Conservation (phyloP, 2,888 invertebrate genomes). For the Lasioglossum leucozonium region DNA sequence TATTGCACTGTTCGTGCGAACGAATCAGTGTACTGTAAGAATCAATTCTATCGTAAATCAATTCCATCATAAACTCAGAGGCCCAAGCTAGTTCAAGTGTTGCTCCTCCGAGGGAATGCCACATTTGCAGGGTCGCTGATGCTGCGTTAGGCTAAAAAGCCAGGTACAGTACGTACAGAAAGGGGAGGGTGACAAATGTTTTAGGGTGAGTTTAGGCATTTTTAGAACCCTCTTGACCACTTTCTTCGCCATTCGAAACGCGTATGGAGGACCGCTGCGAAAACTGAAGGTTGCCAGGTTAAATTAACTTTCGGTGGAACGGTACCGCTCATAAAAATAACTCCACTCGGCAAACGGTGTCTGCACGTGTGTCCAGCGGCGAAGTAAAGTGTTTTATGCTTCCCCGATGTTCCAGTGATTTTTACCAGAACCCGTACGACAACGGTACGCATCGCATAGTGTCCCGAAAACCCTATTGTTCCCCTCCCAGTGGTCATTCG, state of each 20-base stretch:
- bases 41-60: neutral
- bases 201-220: neutral
- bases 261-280: neutral
- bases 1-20: neutral
- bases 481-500: neutral
- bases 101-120: neutral
- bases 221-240: neutral
- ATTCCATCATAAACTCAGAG: neutral
- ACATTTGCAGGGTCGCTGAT: neutral
- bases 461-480: neutral
- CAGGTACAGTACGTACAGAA: neutral
- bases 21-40: neutral
- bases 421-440: constrained; percentile 3
- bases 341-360: neutral
- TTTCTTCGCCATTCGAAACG: neutral
- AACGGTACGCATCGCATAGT: constrained; percentile 1
- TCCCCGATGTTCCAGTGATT: neutral
- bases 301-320: constrained; percentile 15
- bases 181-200: neutral
- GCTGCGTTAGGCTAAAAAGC: neutral
- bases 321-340: constrained; percentile 21
- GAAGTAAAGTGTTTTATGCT: constrained; percentile 27
- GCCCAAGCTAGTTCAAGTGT: neutral
- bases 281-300: neutral
- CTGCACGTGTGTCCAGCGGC: neutral